phyloP scores from a whole-genome alignment of 2,113 vertebrate genomes.

The Pelecanoides urinatrix region DNA sequence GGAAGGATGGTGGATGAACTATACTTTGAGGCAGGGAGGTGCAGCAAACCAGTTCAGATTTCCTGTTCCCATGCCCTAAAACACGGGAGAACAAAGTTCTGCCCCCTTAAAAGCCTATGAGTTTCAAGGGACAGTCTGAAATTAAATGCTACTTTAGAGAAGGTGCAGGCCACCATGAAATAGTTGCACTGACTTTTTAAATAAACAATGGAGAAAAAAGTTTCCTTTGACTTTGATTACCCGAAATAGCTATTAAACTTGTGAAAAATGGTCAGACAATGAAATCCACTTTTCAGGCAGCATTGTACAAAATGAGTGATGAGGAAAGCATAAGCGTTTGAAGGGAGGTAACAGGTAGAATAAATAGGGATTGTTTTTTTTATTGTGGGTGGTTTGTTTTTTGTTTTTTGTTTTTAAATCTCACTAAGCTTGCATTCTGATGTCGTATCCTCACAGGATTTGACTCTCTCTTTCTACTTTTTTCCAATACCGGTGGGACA shows the following conservation, averaged over 20 bases:
- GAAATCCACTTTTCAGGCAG: neutral
- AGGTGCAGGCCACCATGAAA: neutral
- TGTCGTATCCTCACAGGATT: neutral
- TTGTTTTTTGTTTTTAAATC: neutral
- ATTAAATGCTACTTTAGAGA: neutral
- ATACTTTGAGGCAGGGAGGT: neutral
- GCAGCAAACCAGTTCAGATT: neutral
- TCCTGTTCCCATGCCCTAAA: neutral
- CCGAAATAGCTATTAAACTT: neutral
- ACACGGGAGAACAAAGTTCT: neutral
- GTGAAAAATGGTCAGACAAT: neutral
- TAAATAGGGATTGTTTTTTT: neutral
- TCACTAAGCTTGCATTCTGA: neutral
- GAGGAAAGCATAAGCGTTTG: neutral
- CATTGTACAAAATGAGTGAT: neutral
- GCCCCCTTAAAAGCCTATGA: neutral
- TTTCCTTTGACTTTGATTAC: neutral
- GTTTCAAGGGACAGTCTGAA: neutral
- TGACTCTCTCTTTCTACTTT: neutral
- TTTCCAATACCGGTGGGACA: neutral
- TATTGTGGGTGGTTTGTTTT: neutral
- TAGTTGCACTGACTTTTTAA: neutral
- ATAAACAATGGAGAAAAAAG: neutral
- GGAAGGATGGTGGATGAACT: neutral
- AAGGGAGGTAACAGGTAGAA: neutral